These are phyloP conservation scores for Tricholaema leucomelas DNA, from an alignment of 2,113 vertebrate genomes.

Conservation along the genomic window DNA sequence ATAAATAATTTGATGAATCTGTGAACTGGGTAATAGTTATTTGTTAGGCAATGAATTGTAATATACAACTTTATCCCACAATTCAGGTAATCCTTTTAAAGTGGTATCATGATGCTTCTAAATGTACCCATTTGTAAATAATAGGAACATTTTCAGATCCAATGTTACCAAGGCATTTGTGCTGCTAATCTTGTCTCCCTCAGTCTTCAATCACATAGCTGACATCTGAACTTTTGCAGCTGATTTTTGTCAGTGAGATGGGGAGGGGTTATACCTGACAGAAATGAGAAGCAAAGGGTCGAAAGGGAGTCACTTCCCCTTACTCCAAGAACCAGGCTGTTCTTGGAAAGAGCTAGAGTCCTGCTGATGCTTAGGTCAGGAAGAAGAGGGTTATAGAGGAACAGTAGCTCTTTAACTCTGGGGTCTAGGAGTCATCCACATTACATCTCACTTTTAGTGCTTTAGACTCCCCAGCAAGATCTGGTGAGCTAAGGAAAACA, in stretches of 20 bases:
- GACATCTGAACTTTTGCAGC: not conserved
- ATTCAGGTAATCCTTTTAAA: not conserved
- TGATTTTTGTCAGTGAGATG: not conserved
- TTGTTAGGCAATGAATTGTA: not conserved
- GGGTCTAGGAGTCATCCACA: not conserved
- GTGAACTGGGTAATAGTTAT: not conserved
- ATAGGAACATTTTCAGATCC: not conserved
- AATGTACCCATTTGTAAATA: not conserved
- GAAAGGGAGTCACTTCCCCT: not conserved
- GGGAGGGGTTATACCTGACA: not conserved
- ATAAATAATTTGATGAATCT: too few species aligned
- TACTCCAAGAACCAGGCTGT: not conserved
- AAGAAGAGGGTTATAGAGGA: not conserved
- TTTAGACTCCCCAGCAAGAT: not conserved
- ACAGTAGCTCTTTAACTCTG: not conserved
- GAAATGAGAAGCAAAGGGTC: not conserved
- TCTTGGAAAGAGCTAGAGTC: not conserved
- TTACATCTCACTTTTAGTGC: not conserved
- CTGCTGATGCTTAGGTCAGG: rapidly evolving
- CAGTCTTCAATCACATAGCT: not conserved
- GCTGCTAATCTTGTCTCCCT: not conserved
- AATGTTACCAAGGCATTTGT: not conserved
- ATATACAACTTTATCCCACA: too few species aligned
- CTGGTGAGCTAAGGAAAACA: not conserved
- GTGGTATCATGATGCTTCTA: not conserved